Evolutionary conservation across 2,797 vertebrate genomes (phyloP).

Genomic region (Trachops cirrhosus): DNA sequence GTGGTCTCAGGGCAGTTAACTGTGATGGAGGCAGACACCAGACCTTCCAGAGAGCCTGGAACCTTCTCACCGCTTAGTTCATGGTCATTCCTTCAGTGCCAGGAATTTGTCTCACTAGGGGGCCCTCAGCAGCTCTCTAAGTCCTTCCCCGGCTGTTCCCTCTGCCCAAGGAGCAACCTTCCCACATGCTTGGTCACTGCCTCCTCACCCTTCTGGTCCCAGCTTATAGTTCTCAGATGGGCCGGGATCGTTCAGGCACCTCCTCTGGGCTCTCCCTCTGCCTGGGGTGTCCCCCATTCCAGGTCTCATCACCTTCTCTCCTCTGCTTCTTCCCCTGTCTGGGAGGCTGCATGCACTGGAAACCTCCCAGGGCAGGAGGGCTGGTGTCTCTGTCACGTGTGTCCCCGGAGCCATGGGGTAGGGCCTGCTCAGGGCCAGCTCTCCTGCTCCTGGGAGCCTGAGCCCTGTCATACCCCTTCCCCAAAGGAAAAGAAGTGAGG

Average conservation of each 20-base stretch:
- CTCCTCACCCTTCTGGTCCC: conserved; percentile 17
- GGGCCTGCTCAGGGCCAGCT: neutral
- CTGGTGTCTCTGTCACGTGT: neutral
- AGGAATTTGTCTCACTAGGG: neutral
- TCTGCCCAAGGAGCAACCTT: no score
- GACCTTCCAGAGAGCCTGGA: neutral
- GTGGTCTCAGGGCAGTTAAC: neutral
- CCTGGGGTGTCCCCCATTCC: neutral
- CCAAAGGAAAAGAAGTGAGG: neutral
- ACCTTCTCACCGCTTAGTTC: no score
- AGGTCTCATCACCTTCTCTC: neutral
- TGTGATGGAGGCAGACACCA: neutral
- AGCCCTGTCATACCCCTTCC: neutral
- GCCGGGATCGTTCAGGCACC: neutral
- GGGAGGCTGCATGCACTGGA: neutral
- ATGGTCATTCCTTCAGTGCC: neutral
- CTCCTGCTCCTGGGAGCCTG: neutral
- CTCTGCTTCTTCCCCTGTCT: neutral
- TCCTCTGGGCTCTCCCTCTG: neutral
- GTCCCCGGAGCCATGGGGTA: neutral
- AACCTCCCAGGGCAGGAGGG: neutral
- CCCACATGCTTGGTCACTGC: rapidly evolving
- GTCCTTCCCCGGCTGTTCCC: neutral
- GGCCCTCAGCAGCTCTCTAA: neutral
- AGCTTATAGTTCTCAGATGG: neutral